Base-by-base conservation (phyloP, 1,140 invertebrate genomes). In the Agraylea sexmaculata region DNA sequence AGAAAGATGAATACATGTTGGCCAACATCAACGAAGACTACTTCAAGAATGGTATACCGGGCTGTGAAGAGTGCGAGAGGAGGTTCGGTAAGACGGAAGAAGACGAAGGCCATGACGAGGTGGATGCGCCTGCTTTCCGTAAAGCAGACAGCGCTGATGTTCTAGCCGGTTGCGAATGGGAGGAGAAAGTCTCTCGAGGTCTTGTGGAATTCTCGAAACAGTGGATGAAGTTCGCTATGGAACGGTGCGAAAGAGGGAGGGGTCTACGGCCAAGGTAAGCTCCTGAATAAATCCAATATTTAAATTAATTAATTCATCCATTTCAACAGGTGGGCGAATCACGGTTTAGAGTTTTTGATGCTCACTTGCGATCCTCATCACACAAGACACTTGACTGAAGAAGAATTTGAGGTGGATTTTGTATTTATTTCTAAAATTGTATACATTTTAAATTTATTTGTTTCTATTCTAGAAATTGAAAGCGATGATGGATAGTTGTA, bases 201-300 rank as follows among this genome's bases (percentile, higher is more conserved):
- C 68, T 88, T 31, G 74, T 89, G 1, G 60, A 70, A 32, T 89
- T 91, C 62, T 83, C 87, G 2, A 68, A 75, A 42, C 70, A 83
- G 49, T 93, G 88, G 88, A 91, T 91, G 82, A 68, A 71, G 25
- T 92, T 91, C 60, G 85, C 87, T 0, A 73, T 74, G 44, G 74
- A 78, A 45, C 70, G 80, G 19, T 92, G 86, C 56, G 87, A 91
- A 55, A 64, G 78, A 29, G 88, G 88, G 0, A 65, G 85, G 31
- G 87, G 88, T 2, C 64, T 83, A 44, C 68, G 84, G 43, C 87
- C 88, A 0, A 66, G 64, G 64, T 66, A n/a, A 48, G n/a, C 2
- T 37, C n/a, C 4, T 3, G 17, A 37, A 13, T 38, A 38, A 28
- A 31, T 1, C 21, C 30, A 17, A 18, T 17, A 10, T 31, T 38